These are phyloP conservation scores for Heteromyza rotundicornis DNA, from an alignment of 2,888 invertebrate species.

Conservation along the genomic window DNA sequence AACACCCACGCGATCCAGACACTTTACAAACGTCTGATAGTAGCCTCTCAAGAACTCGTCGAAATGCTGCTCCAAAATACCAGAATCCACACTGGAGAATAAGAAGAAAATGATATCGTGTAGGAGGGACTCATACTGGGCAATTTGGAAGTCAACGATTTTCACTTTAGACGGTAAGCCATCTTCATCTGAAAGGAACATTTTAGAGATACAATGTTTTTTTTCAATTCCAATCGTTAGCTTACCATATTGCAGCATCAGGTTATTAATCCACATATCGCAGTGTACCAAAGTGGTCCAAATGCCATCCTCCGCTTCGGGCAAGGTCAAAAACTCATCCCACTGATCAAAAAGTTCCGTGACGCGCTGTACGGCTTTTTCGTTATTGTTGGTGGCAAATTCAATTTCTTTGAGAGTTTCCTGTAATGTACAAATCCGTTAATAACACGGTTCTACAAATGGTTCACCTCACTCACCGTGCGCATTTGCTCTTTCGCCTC, in stretches of 20 bases:
- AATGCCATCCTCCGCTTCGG: constrained; percentile 53
- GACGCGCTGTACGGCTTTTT: constrained; percentile 32
- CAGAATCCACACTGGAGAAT: constrained; percentile 64
- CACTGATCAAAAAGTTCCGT: constrained; percentile 35
- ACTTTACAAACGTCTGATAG: constrained; percentile 63
- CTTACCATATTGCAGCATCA: constrained; percentile 65
- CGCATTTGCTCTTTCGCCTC: constrained; percentile 34
- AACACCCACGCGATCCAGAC: constrained; percentile 60
- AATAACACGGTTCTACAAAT: neutral
- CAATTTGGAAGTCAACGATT: constrained; percentile 69
- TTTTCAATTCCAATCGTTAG: neutral
- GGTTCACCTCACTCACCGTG: constrained; percentile 27
- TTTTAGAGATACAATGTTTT: neutral
- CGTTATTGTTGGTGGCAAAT: constrained; percentile 36
- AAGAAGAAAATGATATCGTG: constrained; percentile 68
- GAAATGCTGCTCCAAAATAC: constrained; percentile 62
- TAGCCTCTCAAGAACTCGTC: constrained; percentile 66
- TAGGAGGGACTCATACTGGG: constrained; percentile 64
- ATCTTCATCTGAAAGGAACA: constrained; percentile 35
- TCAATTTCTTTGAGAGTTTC: constrained; percentile 38
- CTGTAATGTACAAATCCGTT: constrained; percentile 6
- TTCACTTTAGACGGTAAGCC: constrained; percentile 64
- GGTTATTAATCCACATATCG: constrained; percentile 70
- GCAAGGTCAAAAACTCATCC: constrained; percentile 38
- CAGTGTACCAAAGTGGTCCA: constrained; percentile 67